Base-by-base conservation (phyloP, 2,888 invertebrate species). In the Euzophera pinguis region DNA sequence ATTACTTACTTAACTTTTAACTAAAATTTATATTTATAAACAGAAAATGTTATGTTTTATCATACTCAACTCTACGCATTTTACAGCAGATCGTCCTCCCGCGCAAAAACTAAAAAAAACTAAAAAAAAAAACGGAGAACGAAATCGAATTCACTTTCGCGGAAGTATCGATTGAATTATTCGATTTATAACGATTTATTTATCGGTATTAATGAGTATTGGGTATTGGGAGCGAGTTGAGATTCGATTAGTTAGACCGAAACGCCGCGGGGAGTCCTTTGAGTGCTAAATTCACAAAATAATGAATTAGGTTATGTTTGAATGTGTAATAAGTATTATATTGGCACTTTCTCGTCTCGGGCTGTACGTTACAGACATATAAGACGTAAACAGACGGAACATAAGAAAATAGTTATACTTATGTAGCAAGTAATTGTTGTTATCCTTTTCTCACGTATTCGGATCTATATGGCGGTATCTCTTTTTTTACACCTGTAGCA, bases 181-280 rank as follows among this genome's bases (percentile, higher is more conserved):
- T 39, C 39, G 39, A 39, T 39, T 38, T 13, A 13, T 38, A 10
- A 1, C 37, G 37, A 38, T 38, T 43, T 43, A 43, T 43, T 43
- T 27, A 43, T 43, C 27, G 22, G 7, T 27, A 13, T 43, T 43
- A 43, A 43, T 43, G 42, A 43, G 42, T 43, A 43, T 43, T 27
- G 27, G 12, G 42, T 43, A 43, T 43, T 43, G 27, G 42, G 27
- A 17, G 22, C 42, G 12, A 3, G 3, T 5, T 43, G 42, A 2
- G 42, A 43, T 43, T n/a, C n/a, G n/a, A n/a, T n/a, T n/a, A n/a
- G n/a, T n/a, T 43, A 43, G 42, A 13, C 27, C 42, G 42, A 29
- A 27, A 12, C 27, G 10, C 42, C 6, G 6, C 27, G 8, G 42
- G 42, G 42, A 12, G 22, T 43, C 22, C 3, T 14, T 14, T 32